phyloP scores from a whole-genome alignment of 2,888 invertebrate species.

The Malthinus seriepunctatus region DNA sequence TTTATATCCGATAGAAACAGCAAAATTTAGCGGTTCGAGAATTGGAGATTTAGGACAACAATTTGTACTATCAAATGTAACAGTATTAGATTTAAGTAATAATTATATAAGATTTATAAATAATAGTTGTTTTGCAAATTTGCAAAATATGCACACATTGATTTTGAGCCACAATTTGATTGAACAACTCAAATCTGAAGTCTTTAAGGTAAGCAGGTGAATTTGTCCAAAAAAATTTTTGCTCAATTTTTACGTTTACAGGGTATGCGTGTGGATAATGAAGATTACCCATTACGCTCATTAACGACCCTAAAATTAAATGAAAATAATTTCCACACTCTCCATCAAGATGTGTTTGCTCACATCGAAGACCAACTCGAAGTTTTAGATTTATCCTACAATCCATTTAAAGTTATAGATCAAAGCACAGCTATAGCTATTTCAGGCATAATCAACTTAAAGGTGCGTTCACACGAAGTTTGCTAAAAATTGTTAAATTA shows the following conservation, averaged over 20 bases:
- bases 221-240: not conserved
- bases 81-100: constrained; percentile 63
- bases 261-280: constrained; percentile 62
- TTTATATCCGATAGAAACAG: not conserved
- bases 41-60: constrained; percentile 4
- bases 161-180: constrained; percentile 74
- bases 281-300: constrained; percentile 63
- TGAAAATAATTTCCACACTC: constrained; percentile 69
- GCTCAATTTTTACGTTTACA: constrained; percentile 40
- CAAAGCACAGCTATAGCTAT: constrained; percentile 67
- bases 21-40: constrained; percentile 6
- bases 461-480: constrained; percentile 58
- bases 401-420: constrained; percentile 72
- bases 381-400: constrained; percentile 71
- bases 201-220: constrained; percentile 65
- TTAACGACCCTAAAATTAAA: constrained; percentile 68
- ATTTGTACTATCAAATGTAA: constrained; percentile 59
- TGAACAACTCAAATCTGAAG: constrained; percentile 63
- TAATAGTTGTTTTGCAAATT: constrained; percentile 63
- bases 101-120: constrained; percentile 68
- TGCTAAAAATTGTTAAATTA: not conserved
- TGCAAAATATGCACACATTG: constrained; percentile 64
- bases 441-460: constrained; percentile 63
- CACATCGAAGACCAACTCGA: constrained; percentile 68
- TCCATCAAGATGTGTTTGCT: constrained; percentile 76